Base-by-base conservation (phyloP, 2,888 invertebrate species). In the Hypercompe scribonia region DNA sequence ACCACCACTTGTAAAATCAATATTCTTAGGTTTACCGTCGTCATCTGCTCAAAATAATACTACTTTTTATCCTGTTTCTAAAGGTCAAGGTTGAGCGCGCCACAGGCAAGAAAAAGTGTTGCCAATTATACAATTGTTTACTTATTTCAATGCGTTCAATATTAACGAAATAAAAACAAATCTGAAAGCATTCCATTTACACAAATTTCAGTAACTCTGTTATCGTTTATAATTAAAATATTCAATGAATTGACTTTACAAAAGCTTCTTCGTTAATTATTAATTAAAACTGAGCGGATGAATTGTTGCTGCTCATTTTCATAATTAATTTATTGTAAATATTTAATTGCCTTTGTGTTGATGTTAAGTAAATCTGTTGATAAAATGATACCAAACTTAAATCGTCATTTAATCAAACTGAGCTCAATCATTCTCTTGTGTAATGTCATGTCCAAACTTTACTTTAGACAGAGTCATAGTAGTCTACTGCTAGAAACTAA, bases 251-350 rank as follows among this genome's bases (percentile, higher is more conserved):
- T 79, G 78, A 75, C 80, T 81, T 80, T 76, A 72, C 76, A 81
- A 80, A 83, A 81, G 74, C 80, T 79, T 79, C 75, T 73, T 81
- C 78, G 75, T 71, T 79, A 80, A 85, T 87, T 84, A 78, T 81
- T 79, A 74, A 84, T 84, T 81, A 68, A 74, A 73, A 78, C 66
- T 65, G 71, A 65, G 74, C 68, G 63, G 71, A 65, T 71, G 74
- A 64, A 74, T 77, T 73, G 73, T 75, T 50, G 66, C 64, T 36
- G 63, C 71, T 74, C 50, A 34, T 65, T 69, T 58, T 66, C 28
- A 21, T 72, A 61, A 61, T 61, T 61, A 31, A 61, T 61, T 8
- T 18, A 31, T 28, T 5, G 61, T 61, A 61, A 61, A 61, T 61
- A 61, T 61, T 61, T 61, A 31, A 61, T 61, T 61, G 31, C 15